phyloP scores from a whole-genome alignment of 37 sponge, comb jelly and placozoan species.

The Tethya wilhelma region DNA sequence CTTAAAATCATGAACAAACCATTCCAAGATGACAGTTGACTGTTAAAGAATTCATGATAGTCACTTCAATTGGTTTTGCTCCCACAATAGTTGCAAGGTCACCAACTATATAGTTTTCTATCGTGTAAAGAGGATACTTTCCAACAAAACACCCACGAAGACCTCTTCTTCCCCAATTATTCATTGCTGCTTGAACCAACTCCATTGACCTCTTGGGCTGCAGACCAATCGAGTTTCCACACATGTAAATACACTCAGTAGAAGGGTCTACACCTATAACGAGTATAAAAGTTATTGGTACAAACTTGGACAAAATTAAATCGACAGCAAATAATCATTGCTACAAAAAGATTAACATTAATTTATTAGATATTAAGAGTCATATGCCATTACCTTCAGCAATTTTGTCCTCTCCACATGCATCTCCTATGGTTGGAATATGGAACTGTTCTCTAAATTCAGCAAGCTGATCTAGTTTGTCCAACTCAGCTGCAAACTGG shows the following conservation, averaged over 20 bases:
- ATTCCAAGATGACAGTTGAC: constrained; percentile 85
- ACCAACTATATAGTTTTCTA: constrained; percentile 53
- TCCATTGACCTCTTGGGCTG: constrained; percentile 67
- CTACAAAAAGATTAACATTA: not conserved
- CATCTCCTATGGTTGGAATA: constrained; percentile 49
- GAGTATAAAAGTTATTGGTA: no score
- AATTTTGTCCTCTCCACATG: constrained; percentile 29
- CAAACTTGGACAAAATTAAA: no score
- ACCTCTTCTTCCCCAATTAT: constrained; percentile 71
- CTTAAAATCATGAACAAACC: no score
- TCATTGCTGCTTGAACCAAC: constrained; percentile 56
- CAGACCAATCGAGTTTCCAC: constrained; percentile 91
- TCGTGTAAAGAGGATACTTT: constrained; percentile 42
- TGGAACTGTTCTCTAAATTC: constrained; percentile 50
- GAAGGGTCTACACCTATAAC: constrained; percentile 56
- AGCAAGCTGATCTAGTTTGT: constrained; percentile 54
- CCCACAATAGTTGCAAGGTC: constrained; percentile 75
- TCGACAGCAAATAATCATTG: not conserved
- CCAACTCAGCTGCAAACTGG: constrained; percentile 49
- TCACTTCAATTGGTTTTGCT: constrained; percentile 74
- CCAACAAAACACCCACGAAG: constrained; percentile 43
- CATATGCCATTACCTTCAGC: no score
- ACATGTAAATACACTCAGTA: constrained; percentile 72
- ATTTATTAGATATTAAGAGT: no score
- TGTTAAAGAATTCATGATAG: constrained; percentile 85